Percentiles rank a stretch among this genome's conserved stretches.
Conservation (phyloP, 1,140 invertebrate genomes). For the Cotesia chilonis region DNA sequence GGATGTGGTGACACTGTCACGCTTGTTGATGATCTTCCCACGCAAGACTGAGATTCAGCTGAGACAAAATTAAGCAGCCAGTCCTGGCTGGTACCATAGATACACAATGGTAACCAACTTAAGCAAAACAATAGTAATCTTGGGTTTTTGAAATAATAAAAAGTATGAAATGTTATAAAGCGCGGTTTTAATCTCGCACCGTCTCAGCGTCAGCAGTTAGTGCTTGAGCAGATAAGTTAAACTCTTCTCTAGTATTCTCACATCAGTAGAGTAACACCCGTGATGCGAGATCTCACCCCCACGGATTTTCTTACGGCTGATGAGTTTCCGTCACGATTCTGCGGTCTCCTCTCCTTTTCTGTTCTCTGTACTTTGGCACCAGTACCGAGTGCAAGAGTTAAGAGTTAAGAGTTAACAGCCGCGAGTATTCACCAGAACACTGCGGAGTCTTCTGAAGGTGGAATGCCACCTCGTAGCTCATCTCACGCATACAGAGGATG, state of each 20-base stretch:
- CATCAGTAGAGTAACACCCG: not conserved
- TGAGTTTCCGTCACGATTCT: constrained; percentile 58
- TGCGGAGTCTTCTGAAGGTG: constrained; percentile 23
- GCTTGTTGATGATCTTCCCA: no score
- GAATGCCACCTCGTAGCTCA: constrained; percentile 32
- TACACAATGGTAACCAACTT: constrained; percentile 40
- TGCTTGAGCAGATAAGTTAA: constrained; percentile 1
- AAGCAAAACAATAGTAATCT: constrained; percentile 50
- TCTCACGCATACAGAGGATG: constrained; percentile 31
- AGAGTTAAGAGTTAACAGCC: not conserved
- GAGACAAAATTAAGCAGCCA: constrained; percentile 39
- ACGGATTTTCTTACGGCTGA: constrained; percentile 57
- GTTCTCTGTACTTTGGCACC: no score
- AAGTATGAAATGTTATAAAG: constrained; percentile 40
- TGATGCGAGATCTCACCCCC: constrained; percentile 38
- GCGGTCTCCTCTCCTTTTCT: constrained; percentile 41
- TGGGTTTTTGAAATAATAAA: constrained; percentile 25
- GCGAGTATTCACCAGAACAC: constrained; percentile 6
- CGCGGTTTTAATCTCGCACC: constrained; percentile 37
- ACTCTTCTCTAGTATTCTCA: constrained; percentile 33
- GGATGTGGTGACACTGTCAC: no score
- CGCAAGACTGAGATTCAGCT: not conserved
- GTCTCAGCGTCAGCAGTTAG: not conserved
- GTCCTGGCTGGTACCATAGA: constrained; percentile 40
- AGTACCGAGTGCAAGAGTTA: constrained; percentile 10